Base-by-base conservation (phyloP, 2,113 vertebrate species). In the Pomatorhinus ruficollis region DNA sequence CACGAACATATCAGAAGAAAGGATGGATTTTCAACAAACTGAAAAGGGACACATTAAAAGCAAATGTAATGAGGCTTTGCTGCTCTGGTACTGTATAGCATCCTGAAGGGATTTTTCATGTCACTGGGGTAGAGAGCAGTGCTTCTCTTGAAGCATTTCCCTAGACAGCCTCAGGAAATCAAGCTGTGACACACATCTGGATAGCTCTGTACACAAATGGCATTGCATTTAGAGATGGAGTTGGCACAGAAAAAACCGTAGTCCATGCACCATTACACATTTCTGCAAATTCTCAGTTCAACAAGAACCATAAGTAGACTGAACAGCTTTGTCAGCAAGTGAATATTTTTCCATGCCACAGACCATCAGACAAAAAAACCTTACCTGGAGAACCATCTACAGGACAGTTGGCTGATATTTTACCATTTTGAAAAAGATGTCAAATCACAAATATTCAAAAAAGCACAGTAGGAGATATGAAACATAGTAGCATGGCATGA, bases 151-250 rank as follows among this genome's bases (percentile, higher is more conserved):
- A 72, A 87, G 65, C 16, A 2, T 76, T 85, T 78, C 82, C 77
- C 40, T 31, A 52, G 81, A 72, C 12, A 71, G 53, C 75, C 94
- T 74, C 25, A 79, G 93, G 90, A 95, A 81, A 86, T 76, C 80
- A 82, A 92, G 86, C 71, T 95, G 81, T 9, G 53, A 66, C 77
- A 83, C 76, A 88, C 94, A 95, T 87, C 94, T 92, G 86, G 91
- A 64, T 95, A 83, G 59, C 53, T 93, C 59, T 63, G 54, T 56
- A 83, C 70, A 52, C 83, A 80, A 89, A 95, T 33, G 33, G 60
- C 44, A 78, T 64, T 2, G 1, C 75, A 65, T 89, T 90, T 78
- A 68, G 74, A 96, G 87, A 77, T 0, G 19, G 39, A 53, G 12
- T 16, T 52, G 50, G 80, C 61, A 82, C 44, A 50, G 70, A 61